These are phyloP conservation scores for Andrena cerasifolii DNA, from an alignment of 1,140 invertebrate genomes.

Conservation along the genomic window DNA sequence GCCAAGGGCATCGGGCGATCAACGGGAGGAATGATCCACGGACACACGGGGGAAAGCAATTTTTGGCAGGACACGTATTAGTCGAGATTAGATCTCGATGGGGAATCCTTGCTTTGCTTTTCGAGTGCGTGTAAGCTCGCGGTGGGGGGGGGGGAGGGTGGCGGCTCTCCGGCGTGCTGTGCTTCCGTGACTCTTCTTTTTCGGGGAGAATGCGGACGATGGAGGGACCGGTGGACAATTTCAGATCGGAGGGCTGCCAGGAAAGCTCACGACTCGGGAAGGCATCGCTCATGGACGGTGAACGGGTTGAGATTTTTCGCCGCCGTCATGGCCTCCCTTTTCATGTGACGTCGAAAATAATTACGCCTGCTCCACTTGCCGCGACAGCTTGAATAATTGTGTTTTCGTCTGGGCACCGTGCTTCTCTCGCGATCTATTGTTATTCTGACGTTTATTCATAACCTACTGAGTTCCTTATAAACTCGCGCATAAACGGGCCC, in stretches of 20 bases:
- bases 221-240: neutral
- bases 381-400: neutral
- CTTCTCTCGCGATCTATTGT: no score
- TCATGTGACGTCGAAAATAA: neutral
- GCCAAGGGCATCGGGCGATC: conserved; percentile 20
- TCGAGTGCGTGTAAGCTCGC: conserved; percentile 1
- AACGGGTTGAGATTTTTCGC: neutral
- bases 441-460: no score
- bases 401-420: no score
- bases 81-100: conserved; percentile 32
- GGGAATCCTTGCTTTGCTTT: neutral
- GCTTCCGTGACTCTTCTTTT: neutral
- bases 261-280: conserved; percentile 12
- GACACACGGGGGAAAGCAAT: conserved; percentile 4
- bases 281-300: conserved; percentile 14
- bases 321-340: neutral
- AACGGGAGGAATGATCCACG: conserved; percentile 9
- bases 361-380: neutral
- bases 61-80: conserved; percentile 44
- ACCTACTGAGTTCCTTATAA: no score
- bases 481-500: no score
- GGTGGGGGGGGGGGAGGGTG: no score
- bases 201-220: neutral
- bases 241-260: conserved; percentile 38
- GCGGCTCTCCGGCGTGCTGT: no score